Conservation (phyloP, 2,888 invertebrate genomes). For the Acanthosepion pharaonis region DNA sequence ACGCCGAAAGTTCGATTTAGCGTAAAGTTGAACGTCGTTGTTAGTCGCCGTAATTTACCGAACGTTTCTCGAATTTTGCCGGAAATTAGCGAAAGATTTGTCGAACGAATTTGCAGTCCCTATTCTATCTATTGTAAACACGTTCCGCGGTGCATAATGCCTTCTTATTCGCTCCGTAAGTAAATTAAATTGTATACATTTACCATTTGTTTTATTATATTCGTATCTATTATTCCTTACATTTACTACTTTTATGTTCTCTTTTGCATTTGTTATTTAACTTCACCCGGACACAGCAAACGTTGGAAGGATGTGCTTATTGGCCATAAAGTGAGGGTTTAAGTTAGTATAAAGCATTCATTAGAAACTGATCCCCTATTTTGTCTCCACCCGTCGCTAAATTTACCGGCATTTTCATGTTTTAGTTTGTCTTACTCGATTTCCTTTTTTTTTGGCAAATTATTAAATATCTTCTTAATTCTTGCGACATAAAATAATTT, state of each 20-base stretch:
- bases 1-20: neutral
- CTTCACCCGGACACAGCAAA: neutral
- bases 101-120: neutral
- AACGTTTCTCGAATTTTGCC: neutral
- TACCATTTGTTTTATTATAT: neutral
- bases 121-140: neutral
- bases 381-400: neutral
- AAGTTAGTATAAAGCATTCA: neutral
- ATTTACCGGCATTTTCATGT: slow-evolving; percentile 20
- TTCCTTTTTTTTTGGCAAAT: too few species aligned
- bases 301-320: neutral
- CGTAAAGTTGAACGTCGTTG: neutral
- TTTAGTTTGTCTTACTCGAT: neutral
- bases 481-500: too few species aligned
- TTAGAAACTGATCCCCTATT: neutral
- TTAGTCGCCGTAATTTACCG: neutral
- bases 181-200: neutral
- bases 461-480: too few species aligned
- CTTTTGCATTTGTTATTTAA: neutral
- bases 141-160: neutral
- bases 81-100: neutral
- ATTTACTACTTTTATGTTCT: neutral
- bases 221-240: neutral
- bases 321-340: neutral
- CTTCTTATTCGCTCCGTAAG: neutral